Evolutionary conservation across 1,140 invertebrate genomes (phyloP).

Genomic region (Magallana gigas): DNA sequence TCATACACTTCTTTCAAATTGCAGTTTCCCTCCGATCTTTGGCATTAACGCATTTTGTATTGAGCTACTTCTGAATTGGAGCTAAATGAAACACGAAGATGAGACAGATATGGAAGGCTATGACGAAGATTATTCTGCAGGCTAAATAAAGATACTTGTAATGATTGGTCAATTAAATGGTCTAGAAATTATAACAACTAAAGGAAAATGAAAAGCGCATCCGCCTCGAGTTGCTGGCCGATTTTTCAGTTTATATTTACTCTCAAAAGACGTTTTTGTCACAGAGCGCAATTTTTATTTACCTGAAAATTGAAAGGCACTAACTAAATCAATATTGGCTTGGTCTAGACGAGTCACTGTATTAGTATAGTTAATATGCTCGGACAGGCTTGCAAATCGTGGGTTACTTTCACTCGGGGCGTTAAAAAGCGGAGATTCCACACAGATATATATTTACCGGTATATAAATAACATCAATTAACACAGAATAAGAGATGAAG

Average conservation of each 20-base stretch:
- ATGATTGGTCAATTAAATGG: slow-evolving; percentile 28
- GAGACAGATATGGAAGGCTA: slow-evolving; percentile 30
- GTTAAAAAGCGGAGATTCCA: background rate
- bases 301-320: slow-evolving; percentile 35
- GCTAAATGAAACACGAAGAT: slow-evolving; percentile 31
- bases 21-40: background rate
- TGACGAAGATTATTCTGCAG: slow-evolving; percentile 8
- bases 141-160: slow-evolving; percentile 33
- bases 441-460: background rate
- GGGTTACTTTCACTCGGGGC: slow-evolving; percentile 29
- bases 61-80: background rate
- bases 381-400: background rate
- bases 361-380: slow-evolving; percentile 13
- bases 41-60: slow-evolving; percentile 20
- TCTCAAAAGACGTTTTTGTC: slow-evolving; percentile 15
- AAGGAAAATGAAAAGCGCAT: slow-evolving; percentile 31
- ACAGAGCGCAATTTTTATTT: slow-evolving; percentile 12
- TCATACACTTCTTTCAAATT: slow-evolving; percentile 11
- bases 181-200: slow-evolving; percentile 7
- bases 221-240: background rate
- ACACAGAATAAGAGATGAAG: no score
- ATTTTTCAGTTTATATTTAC: slow-evolving; percentile 9
- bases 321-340: slow-evolving; percentile 26
- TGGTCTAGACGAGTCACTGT: slow-evolving; percentile 24
- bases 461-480: background rate